Evolutionary conservation across 2,888 invertebrate species (phyloP), one percentile per base, ranked within the genome.

Genomic region (Plebejus argus): DNA sequence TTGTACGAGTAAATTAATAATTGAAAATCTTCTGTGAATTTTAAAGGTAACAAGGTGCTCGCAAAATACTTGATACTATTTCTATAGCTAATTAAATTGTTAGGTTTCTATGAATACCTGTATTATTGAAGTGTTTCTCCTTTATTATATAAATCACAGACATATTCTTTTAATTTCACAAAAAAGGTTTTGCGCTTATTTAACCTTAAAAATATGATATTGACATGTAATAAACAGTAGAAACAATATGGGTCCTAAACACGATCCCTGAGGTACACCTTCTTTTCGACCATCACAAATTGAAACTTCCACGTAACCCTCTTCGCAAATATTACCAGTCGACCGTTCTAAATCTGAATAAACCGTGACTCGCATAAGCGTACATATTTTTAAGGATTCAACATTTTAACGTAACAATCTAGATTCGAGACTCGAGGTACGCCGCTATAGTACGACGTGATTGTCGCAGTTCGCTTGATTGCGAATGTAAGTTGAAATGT

Each of bases 401-500:
- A 23, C 20, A 72, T 76, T 61, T 61, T 35, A 35, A 61, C 8
- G 39, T 35, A 35, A 76, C 61, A 58, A 39, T 61, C 35, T n/a
- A 39, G 20, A n/a, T n/a, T n/a, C 4, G 49, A n/a, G n/a, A n/a
- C n/a, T 33, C 23, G 61, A 28, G 66, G 66, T 66, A 66, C 20
- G 8, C n/a, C 23, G 15, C 15, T 71, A 53, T 58, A 20, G 72
- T 45, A 10, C 58, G 45, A 58, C 70, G 56, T 71, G 77, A 71
- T 71, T 71, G 71, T 23, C 71, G 70, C 20, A 74, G 49, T 53
- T 56, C 56, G 66, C 76, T 56, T 74, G 74, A 79, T 78, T 79
- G 61, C 70, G 76, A 76, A 79, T 79, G 77, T 76, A 76, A 58
- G 77, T 72, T 76, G 70, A 77, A 77, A 72, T 56, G 71, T 71